These are phyloP conservation scores for Equus quagga DNA, from an alignment of 2,113 vertebrate species.

Conservation along the genomic window DNA sequence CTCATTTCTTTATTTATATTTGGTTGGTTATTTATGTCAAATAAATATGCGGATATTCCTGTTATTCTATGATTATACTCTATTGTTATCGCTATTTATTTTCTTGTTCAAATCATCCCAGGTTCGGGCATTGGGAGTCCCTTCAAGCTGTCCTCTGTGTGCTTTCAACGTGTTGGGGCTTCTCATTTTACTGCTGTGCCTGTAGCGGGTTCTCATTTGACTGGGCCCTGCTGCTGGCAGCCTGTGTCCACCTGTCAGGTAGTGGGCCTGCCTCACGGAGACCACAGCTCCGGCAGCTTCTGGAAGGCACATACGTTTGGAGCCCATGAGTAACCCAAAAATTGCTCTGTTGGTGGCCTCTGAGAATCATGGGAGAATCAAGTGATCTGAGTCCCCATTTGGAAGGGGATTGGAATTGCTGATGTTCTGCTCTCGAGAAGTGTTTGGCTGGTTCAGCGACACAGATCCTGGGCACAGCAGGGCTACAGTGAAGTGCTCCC, in stretches of 20 bases:
- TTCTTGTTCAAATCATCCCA: background rate
- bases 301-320: background rate
- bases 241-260: background rate
- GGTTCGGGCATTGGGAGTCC: background rate
- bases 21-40: background rate
- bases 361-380: background rate
- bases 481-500: background rate
- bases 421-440: background rate
- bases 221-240: background rate
- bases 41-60: too few species aligned
- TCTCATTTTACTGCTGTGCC: accelerated
- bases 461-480: background rate
- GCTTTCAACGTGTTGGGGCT: background rate
- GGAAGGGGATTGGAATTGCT: background rate
- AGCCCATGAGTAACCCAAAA: background rate
- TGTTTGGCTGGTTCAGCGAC: too few species aligned
- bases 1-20: background rate
- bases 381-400: background rate
- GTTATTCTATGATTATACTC: background rate
- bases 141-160: background rate
- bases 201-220: background rate
- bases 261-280: background rate
- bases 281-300: background rate
- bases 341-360: background rate
- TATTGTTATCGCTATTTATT: background rate